Evolutionary conservation across 1,140 invertebrate genomes (phyloP), one percentile per base, ranked within the genome.

Genomic region (Caenorhabditis remanei): DNA sequence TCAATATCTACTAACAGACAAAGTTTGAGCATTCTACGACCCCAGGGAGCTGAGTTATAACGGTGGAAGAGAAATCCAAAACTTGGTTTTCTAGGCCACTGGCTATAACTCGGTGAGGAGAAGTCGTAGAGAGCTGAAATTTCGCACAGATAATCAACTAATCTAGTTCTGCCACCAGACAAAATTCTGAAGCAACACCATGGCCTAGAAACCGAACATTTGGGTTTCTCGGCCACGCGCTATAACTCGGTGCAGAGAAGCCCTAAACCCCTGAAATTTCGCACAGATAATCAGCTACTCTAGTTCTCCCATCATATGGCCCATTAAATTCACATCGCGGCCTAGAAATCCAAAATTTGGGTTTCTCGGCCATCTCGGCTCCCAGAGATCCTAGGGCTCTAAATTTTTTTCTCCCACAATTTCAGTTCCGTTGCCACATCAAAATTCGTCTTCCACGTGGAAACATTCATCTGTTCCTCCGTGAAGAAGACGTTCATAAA

Each of bases 401-500:
- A 1, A 61, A 61, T n/a, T 53, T 11, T 53, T 11, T n/a, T n/a
- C n/a, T 3, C 2, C 5, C 0, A 11, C 1, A 53, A 9, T 11
- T 11, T 6, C 9, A 53, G 50, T 16, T 61, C 4, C 2, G 40
- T 8, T 67, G 11, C 40, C 4, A 21, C 40, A 14, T 41, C 11
- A 9, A 67, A 67, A 40, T 67, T 41, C 24, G 71, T 53, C 43
- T 79, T 6, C 71, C 16, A 79, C 71, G 21, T 24, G 71, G 71
- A 0, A 79, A 79, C n/a, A 41, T 79, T 32, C 71, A 79, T 21
- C 2, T 79, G 4, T 79, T 79, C n/a, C 8, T 50, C 19, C 46
- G 71, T 19, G 46, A 79, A 4, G 46, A 79, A 4, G 46, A 79
- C 14, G 71, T 79, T 50, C 71, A 79, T 46, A 79, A 79, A 40